A percentile compares a stretch with the other conserved stretches of the same genome.
These are phyloP conservation scores for Akabosia matsudoensis DNA, from an alignment of 1,140 invertebrate genomes.

Conservation along the genomic window DNA sequence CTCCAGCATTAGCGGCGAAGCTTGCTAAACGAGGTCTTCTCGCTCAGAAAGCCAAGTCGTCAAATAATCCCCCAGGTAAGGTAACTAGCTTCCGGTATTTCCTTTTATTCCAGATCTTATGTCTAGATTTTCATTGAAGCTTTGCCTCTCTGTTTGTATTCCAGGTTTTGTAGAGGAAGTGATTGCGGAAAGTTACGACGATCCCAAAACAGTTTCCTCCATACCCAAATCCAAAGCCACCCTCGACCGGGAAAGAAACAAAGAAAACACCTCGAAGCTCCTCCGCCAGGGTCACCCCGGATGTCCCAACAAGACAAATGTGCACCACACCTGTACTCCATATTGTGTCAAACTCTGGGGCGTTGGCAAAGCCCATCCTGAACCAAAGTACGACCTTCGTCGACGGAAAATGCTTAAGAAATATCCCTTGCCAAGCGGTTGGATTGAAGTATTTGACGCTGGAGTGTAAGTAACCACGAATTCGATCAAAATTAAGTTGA, in stretches of 20 bases:
- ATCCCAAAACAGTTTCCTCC: conserved; percentile 45
- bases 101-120: background rate
- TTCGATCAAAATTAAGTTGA: background rate
- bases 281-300: conserved; percentile 61
- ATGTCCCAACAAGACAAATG: conserved; percentile 95
- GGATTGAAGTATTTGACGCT: conserved; percentile 91
- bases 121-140: conserved; percentile 22
- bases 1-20: conserved; percentile 75
- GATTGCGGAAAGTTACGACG: conserved; percentile 83
- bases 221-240: background rate
- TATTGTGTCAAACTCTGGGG: conserved; percentile 89
- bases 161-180: conserved; percentile 66
- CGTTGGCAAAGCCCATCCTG: conserved; percentile 66
- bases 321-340: conserved; percentile 85
- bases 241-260: background rate
- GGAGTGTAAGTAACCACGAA: conserved; percentile 66
- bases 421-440: conserved; percentile 87
- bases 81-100: conserved; percentile 32
- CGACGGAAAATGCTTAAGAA: conserved; percentile 75
- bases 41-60: conserved; percentile 21
- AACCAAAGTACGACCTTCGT: conserved; percentile 68
- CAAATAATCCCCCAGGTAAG: conserved; percentile 48
- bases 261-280: conserved; percentile 28
- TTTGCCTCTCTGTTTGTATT: conserved; percentile 46
- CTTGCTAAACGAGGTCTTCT: conserved; percentile 81